Percentiles rank a stretch among this genome's conserved stretches.
These are phyloP conservation scores for Montipora foliosa DNA, from an alignment of 64 coral and sea anemone species.

Conservation along the genomic window DNA sequence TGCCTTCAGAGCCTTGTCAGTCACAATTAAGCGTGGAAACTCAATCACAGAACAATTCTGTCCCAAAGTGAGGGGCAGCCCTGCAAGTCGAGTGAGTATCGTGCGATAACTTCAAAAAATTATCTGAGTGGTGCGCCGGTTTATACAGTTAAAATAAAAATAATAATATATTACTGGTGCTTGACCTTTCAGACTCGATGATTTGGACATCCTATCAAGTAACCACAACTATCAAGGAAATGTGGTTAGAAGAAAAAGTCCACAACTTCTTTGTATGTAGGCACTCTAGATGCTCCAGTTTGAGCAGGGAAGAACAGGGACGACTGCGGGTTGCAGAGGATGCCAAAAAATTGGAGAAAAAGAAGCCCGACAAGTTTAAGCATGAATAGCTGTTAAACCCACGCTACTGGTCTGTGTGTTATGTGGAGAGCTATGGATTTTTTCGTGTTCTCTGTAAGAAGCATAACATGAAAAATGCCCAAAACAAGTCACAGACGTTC, in stretches of 20 bases:
- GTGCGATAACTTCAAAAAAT: background rate
- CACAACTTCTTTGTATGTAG: constrained; percentile 28
- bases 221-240: constrained; percentile 18
- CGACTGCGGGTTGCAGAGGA: no score
- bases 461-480: background rate
- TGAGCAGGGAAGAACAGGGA: constrained; percentile 27
- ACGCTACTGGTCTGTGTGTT: constrained; percentile 19
- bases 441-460: constrained; percentile 12
- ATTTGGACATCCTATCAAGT: constrained; percentile 27
- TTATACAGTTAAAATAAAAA: background rate
- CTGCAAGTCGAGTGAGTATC: background rate
- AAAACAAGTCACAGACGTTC: constrained; percentile 22
- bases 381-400: constrained; percentile 22
- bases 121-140: no score
- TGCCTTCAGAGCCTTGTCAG: background rate
- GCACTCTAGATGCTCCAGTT: background rate
- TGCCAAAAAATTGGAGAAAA: constrained; percentile 5
- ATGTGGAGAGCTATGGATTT: constrained; percentile 35
- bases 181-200: constrained; percentile 15
- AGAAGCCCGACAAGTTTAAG: constrained; percentile 42
- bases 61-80: background rate
- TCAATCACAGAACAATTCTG: background rate
- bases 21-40: background rate
- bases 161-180: background rate
- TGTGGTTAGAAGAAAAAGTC: constrained; percentile 23